Base-by-base conservation (phyloP, 2,888 invertebrate genomes). In the Drosophila borborema region DNA sequence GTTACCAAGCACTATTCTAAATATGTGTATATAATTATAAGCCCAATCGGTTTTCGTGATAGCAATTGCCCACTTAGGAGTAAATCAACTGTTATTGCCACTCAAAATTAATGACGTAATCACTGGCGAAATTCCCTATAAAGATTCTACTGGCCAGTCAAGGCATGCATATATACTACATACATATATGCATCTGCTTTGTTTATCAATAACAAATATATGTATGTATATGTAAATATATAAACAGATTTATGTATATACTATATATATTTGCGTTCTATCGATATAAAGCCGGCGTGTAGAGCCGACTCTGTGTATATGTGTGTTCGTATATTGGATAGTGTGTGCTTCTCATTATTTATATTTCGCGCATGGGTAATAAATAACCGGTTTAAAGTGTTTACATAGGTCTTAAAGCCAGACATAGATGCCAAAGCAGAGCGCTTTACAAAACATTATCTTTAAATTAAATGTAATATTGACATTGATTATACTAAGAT, bases 381-480 rank as follows among this genome's bases (percentile, higher is more conserved):
- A 63, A 49, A 81, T 54, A 85, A 87, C 85, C 77, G 86, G 82
- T 83, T 83, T 73, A 23, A 72, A 68, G 64, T 86, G 83, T 84
- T 82, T 88, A 64, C 63, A 66, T 63, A 69, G 68, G 72, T 72
- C 38, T 43, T 58, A 38, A 55, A 45, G 28, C 20, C 28, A 23
- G 20, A 12, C 38, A 34, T 58, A 23, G 28, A 61, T 64, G 58
- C 46, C 75, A 66, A 64, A 58, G 36, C 69, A 65, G 48, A 43
- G 56, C 45, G 38, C 45, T 51, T 43, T 7, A 20, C 20, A 2
- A 40, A 7, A 7, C 7, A 23, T 2, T 3, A 14, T 6, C 7
- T 46, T 23, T 20, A 0, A 23, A 46, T 12, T 20, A 2, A 20
- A 12, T 45, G 20, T 5, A 10, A 45, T 20, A 20, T 45, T 14